Evolutionary conservation across 2,888 invertebrate genomes (phyloP).

Genomic region (Idaea dimidiata): DNA sequence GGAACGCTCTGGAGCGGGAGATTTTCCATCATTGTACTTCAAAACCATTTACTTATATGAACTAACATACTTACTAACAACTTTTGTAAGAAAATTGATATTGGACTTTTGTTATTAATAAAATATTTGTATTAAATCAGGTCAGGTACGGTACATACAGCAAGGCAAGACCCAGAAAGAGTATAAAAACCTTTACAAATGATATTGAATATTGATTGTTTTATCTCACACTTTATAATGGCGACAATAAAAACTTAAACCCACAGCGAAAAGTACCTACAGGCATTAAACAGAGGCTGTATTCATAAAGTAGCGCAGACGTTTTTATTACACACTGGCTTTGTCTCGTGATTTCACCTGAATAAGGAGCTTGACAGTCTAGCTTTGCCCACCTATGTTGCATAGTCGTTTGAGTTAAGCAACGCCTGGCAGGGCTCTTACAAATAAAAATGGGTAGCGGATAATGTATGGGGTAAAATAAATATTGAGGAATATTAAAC

Average conservation of each 20-base stretch:
- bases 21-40: no score
- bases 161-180: neutral
- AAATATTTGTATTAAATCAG: neutral
- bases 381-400: no score
- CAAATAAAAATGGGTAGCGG: no score
- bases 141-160: neutral
- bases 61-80: no score
- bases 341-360: neutral
- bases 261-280: neutral
- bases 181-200: neutral
- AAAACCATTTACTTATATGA: no score
- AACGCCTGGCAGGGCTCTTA: no score
- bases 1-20: no score
- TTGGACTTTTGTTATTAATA: no score
- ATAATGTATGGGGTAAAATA: no score
- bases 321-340: neutral
- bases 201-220: neutral
- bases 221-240: neutral
- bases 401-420: no score
- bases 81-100: no score
- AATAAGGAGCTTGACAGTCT: neutral
- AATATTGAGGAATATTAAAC: no score
- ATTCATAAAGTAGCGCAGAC: neutral
- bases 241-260: neutral
- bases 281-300: neutral